Conservation (phyloP, 2,113 vertebrate species). For the Entomyzon cyanotis region DNA sequence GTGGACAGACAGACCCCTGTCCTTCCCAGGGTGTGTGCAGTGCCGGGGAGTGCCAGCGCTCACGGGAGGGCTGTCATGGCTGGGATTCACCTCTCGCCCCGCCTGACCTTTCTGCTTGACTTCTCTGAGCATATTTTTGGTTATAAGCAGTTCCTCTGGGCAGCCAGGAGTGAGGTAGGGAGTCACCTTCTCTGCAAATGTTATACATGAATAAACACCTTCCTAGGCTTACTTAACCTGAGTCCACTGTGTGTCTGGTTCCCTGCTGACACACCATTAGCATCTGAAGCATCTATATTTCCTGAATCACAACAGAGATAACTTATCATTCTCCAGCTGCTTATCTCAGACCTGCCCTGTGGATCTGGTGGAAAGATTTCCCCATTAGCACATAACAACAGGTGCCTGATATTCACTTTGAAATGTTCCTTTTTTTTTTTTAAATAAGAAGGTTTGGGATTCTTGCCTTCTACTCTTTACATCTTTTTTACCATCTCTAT, state of each 20-base stretch:
- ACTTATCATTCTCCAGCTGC: slow-evolving; percentile 54
- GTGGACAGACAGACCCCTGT: accelerated
- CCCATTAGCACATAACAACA: slow-evolving; percentile 28
- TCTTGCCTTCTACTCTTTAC: background rate
- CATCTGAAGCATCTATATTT: slow-evolving; percentile 64
- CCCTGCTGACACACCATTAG: slow-evolving; percentile 62
- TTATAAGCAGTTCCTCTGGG: slow-evolving; percentile 21
- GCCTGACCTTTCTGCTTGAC: background rate
- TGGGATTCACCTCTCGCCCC: background rate
- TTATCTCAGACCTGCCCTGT: slow-evolving; percentile 56
- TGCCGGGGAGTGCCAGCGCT: accelerated
- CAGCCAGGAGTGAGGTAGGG: background rate
- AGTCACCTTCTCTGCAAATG: slow-evolving; percentile 56
- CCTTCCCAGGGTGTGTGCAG: accelerated
- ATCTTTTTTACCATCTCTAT: background rate
- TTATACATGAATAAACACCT: slow-evolving; percentile 57
- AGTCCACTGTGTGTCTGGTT: background rate
- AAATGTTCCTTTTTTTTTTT: background rate
- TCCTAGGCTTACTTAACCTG: slow-evolving; percentile 18
- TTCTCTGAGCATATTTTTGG: background rate
- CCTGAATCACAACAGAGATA: slow-evolving; percentile 37
- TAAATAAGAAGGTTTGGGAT: background rate
- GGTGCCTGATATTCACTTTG: slow-evolving; percentile 6
- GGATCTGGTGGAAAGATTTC: slow-evolving; percentile 29
- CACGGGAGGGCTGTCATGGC: background rate